phyloP scores from a whole-genome alignment of 1,140 invertebrate genomes.

The Eurosta solidaginis region DNA sequence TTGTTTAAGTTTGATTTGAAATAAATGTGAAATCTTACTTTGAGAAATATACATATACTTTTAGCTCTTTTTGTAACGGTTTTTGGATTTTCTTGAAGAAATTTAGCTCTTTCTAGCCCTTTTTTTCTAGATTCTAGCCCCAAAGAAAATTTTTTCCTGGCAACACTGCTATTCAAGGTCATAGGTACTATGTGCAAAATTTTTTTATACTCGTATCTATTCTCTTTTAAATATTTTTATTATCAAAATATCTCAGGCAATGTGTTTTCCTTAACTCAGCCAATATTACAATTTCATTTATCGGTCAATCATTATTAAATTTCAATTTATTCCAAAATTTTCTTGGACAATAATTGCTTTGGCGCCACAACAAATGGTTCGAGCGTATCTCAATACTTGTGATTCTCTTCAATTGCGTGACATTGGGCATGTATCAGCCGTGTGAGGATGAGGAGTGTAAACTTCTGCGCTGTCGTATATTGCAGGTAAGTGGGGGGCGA shows the following conservation, averaged over 20 bases:
- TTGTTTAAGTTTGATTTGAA: no score
- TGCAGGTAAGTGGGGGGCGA: constrained; percentile 72
- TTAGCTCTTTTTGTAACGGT: no score
- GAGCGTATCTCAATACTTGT: constrained; percentile 98
- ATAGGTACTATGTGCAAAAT: no score
- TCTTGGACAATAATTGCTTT: background rate
- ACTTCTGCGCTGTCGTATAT: constrained; percentile 89
- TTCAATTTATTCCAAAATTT: background rate
- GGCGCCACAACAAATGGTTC: constrained; percentile 83
- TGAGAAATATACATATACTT: no score
- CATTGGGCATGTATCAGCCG: constrained; percentile 98
- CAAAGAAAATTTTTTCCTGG: no score
- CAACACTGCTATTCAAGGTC: no score
- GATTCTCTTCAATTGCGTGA: constrained; percentile 97
- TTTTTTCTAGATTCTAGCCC: no score
- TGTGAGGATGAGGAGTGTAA: constrained; percentile 94
- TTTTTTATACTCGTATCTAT: no score
- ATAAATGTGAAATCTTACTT: no score
- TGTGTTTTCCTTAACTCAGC: background rate
- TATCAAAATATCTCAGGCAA: background rate
- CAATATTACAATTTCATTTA: background rate
- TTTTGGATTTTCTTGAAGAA: no score
- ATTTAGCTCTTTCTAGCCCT: no score
- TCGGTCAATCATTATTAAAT: background rate
- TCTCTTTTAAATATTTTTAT: background rate